These are phyloP conservation scores for Campoplex capitator DNA, from an alignment of 2,888 invertebrate genomes.

Conservation along the genomic window DNA sequence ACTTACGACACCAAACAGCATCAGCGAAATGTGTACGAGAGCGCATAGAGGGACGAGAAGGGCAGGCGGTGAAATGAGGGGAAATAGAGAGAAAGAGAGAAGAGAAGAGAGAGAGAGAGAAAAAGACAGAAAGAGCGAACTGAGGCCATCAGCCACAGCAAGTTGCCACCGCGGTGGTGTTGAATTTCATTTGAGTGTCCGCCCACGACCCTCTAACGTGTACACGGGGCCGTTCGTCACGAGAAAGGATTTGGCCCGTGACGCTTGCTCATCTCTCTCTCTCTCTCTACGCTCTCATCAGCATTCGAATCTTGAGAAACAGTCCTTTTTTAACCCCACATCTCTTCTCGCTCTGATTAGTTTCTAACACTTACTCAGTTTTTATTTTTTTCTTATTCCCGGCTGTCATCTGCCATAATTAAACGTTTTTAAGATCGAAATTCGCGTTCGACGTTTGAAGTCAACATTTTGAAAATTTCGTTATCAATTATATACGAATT, in stretches of 20 bases:
- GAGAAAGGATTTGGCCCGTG: conserved; percentile 64
- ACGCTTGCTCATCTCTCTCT: conserved; percentile 54
- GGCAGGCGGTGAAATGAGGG: conserved; percentile 13
- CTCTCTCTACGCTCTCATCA: conserved; percentile 38
- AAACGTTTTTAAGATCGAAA: background rate
- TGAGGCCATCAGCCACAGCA: conserved; percentile 62
- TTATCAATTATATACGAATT: background rate
- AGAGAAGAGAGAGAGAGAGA: conserved; percentile 23
- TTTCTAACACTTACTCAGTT: conserved; percentile 26
- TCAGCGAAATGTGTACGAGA: conserved; percentile 56
- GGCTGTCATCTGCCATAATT: background rate
- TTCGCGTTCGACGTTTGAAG: background rate
- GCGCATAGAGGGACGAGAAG: conserved; percentile 40
- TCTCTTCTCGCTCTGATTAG: conserved; percentile 54
- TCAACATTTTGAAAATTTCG: background rate
- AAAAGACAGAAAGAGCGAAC: conserved; percentile 51
- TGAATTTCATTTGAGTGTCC: conserved; percentile 68
- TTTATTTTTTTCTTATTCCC: background rate
- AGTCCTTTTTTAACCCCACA: conserved; percentile 44
- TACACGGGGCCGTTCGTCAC: conserved; percentile 47
- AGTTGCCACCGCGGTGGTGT: conserved; percentile 67
- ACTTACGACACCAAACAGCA: conserved; percentile 70
- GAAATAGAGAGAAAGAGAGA: conserved; percentile 18
- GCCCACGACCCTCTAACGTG: conserved; percentile 64
- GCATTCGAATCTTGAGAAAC: conserved; percentile 38